Conservation (phyloP, 2,797 vertebrate species). For the Atherinosoma microstoma region DNA sequence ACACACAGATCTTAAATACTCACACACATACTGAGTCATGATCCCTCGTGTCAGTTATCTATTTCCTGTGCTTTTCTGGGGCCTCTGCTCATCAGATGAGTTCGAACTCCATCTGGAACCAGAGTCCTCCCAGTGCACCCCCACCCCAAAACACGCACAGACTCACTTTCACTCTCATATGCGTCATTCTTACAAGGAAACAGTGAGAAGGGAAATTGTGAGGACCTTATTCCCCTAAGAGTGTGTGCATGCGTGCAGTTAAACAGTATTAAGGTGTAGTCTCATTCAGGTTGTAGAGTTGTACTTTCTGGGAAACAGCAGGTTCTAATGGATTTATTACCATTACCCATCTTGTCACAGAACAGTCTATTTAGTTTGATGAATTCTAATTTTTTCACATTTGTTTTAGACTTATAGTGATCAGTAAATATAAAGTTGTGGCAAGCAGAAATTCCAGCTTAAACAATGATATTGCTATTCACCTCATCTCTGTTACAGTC, state of each 20-base stretch:
- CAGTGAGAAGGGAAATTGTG: constrained; percentile 16
- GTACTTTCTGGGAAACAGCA: not conserved
- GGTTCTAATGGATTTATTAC: too few species aligned
- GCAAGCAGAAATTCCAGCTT: too few species aligned
- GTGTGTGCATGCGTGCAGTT: constrained; percentile 19
- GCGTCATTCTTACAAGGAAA: constrained; percentile 56
- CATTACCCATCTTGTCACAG: too few species aligned
- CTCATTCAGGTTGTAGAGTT: not conserved
- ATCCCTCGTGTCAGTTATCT: constrained; percentile 45
- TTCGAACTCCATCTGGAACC: constrained; percentile 61
- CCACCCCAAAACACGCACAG: constrained; percentile 19
- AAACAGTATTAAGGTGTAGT: constrained; percentile 12
- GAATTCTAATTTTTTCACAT: too few species aligned
- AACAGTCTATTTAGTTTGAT: too few species aligned
- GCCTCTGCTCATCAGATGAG: constrained; percentile 53
- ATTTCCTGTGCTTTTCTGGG: constrained; percentile 58
- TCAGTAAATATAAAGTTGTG: too few species aligned
- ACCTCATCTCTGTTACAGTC: too few species aligned
- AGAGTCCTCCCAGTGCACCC: constrained; percentile 24
- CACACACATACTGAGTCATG: constrained; percentile 58
- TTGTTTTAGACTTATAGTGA: too few species aligned
- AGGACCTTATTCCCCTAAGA: constrained; percentile 27
- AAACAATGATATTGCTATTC: too few species aligned
- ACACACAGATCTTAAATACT: constrained; percentile 18
- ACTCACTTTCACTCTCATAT: constrained; percentile 14